A percentile compares a stretch with the other conserved stretches of the same genome.
phyloP scores from a whole-genome alignment of 2,113 vertebrate genomes.

The Arothron firmamentum region DNA sequence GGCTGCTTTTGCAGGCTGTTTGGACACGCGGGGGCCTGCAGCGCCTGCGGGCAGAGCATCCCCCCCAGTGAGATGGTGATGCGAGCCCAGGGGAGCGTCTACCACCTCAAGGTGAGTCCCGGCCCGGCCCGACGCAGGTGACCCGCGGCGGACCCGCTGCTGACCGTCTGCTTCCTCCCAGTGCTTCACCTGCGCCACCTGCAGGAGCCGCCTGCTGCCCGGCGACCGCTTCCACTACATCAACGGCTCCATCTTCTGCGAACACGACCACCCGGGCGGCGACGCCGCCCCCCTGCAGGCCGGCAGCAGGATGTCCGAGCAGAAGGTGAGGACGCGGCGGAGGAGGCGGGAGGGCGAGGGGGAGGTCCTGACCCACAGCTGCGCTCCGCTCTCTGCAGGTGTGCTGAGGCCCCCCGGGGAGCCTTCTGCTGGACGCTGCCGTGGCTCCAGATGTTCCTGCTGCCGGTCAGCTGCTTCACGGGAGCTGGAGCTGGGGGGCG shows the following conservation, averaged over 20 bases:
- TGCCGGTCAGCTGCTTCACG: too few species aligned
- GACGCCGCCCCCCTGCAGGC: constrained; percentile 67
- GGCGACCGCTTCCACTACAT: constrained; percentile 79
- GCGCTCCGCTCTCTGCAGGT: too few species aligned
- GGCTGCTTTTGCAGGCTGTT: constrained; percentile 68
- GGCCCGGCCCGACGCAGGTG: not conserved
- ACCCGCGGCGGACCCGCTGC: too few species aligned
- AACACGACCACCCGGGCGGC: constrained; percentile 75
- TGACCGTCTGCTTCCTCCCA: constrained; percentile 17
- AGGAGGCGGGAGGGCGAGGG: not conserved
- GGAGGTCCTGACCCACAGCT: not conserved
- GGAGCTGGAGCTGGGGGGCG: too few species aligned
- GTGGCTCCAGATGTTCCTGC: too few species aligned
- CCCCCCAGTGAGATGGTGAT: constrained; percentile 83
- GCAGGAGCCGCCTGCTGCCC: constrained; percentile 76
- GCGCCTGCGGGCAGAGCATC: constrained; percentile 78
- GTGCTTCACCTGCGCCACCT: constrained; percentile 81
- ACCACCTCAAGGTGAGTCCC: constrained; percentile 76
- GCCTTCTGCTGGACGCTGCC: too few species aligned
- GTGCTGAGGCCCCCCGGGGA: too few species aligned
- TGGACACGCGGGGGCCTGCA: constrained; percentile 78
- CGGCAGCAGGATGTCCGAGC: constrained; percentile 72
- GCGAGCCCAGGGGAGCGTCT: constrained; percentile 78
- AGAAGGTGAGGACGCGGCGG: constrained; percentile 67
- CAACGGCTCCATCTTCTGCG: constrained; percentile 79